A percentile compares a stretch with the other conserved stretches of the same genome.
These are phyloP conservation scores for Coreius guichenoti DNA, from an alignment of 2,797 vertebrate species.

Conservation along the genomic window DNA sequence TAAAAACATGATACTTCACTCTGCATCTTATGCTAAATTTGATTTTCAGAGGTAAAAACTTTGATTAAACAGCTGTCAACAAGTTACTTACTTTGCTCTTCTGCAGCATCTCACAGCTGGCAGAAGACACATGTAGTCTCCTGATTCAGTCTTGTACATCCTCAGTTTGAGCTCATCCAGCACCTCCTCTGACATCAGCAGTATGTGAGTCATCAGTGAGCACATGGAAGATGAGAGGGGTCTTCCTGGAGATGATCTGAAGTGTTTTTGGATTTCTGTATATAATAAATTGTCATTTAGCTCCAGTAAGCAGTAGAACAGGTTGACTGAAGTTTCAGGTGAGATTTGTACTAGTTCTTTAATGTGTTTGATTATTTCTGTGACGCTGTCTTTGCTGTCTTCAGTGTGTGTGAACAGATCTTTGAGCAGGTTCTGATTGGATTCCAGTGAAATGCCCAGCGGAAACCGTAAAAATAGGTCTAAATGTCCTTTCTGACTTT, in stretches of 20 bases:
- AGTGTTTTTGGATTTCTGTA: background rate
- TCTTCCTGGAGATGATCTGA: background rate
- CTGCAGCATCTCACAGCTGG: background rate
- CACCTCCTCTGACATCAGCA: background rate
- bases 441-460: no score
- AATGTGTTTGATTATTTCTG: background rate
- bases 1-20: background rate
- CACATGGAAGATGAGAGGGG: background rate
- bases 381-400: background rate
- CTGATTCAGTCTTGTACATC: background rate
- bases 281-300: background rate
- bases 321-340: background rate
- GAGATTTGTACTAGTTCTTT: background rate
- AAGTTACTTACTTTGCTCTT: background rate
- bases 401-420: background rate
- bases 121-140: background rate
- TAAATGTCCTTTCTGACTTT: no score
- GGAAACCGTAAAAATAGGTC: no score
- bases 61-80: no score
- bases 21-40: accelerated
- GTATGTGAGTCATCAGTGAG: background rate
- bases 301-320: background rate
- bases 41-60: background rate
- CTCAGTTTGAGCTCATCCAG: background rate
- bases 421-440: no score